Evolutionary conservation across 2,888 invertebrate genomes (phyloP), one percentile per base, ranked within the genome.

Genomic region (Limnephilus auricula): DNA sequence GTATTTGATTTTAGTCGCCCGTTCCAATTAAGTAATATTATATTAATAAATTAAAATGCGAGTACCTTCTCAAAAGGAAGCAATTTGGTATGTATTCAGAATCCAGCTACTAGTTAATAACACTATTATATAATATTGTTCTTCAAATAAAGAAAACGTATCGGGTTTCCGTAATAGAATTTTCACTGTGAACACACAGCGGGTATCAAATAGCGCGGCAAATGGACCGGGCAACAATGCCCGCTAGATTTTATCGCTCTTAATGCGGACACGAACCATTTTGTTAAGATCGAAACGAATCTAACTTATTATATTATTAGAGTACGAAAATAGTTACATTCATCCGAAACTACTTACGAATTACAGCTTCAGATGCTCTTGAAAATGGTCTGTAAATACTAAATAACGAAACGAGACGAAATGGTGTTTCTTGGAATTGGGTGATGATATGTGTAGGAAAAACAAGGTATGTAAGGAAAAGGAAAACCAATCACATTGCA

Each of bases 181-280:
- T 88, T 88, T 32, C 37, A 79, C 79, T 30, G 10, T 32, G 34
- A 78, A 79, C 78, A 34, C 79, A 88, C 34, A n/a, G 34, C 87
- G n/a, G 87, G 78, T 34, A 88, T 88, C 87, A 37, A 88, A 88
- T 88, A 79, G 79, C 25, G 79, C 87, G 31, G n/a, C 37, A 88
- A 88, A 88, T 88, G 87, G 87, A 88, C 78, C 78, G 87, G 37
- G n/a, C 78, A 88, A 88, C 87, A 79, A 78, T 78, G 34, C 85
- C 32, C 32, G n/a, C 15, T n/a, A 78, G 34, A 32, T n/a, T 88
- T 79, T 88, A 88, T 88, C 37, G 87, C 10, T 34, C 65, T 37
- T 32, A 78, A 65, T 88, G 87, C 78, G 30, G 79, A 32, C 78
- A 88, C 34, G 78, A n/a, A 13, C 87, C 87, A 88, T 88, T n/a